These are phyloP conservation scores for Agelaius phoeniceus DNA, from an alignment of 2,113 vertebrate species.

Conservation along the genomic window DNA sequence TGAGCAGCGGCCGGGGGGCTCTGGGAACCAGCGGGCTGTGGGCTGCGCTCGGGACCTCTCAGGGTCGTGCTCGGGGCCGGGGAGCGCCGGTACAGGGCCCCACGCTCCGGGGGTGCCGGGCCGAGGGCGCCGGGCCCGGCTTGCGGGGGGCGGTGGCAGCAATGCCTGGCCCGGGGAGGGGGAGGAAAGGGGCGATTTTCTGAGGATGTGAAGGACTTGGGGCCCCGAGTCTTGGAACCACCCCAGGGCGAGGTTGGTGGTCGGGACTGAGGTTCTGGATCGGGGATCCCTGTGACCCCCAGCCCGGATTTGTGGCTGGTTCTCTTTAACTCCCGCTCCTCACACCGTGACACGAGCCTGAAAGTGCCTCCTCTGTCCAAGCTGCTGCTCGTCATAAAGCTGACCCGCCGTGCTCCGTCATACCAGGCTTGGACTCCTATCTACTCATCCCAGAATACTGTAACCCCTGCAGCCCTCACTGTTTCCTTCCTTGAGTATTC, in stretches of 20 bases:
- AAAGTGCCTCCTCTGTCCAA: background rate
- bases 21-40: background rate
- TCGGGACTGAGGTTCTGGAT: background rate
- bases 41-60: background rate
- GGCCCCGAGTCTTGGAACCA: too few species aligned
- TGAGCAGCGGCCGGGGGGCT: background rate
- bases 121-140: background rate
- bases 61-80: background rate
- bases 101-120: too few species aligned
- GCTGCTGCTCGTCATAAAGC: fast-evolving
- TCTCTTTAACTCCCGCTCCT: background rate
- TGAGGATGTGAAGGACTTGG: background rate
- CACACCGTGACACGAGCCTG: fast-evolving
- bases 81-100: background rate
- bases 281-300: fast-evolving
- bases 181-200: background rate
- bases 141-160: background rate
- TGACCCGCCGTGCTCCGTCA: fast-evolving
- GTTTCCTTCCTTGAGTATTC: background rate
- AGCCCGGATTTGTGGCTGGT: fast-evolving
- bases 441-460: fast-evolving
- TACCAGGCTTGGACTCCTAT: fast-evolving
- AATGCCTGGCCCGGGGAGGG: background rate
- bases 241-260: background rate
- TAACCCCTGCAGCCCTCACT: background rate